Evolutionary conservation across 2,888 invertebrate species (phyloP).

Genomic region (Heliothis peltigera): DNA sequence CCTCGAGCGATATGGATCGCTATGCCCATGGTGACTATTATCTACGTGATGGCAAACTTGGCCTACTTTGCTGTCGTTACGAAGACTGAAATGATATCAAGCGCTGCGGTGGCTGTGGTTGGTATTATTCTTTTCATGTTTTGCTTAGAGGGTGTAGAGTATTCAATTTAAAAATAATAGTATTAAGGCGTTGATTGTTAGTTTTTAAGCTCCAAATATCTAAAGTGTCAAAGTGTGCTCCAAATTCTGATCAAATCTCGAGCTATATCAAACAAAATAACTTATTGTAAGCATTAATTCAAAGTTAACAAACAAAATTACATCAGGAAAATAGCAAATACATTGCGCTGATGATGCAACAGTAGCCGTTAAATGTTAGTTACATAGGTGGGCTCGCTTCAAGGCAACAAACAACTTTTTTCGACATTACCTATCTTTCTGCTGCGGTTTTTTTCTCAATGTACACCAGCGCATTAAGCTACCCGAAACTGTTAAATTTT

Average conservation of each 20-base stretch:
- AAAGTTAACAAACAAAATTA: not conserved
- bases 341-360: constrained; percentile 11
- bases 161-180: too few relatives aligned
- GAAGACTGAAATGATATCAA: constrained; percentile 94
- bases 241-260: too few relatives aligned
- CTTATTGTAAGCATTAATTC: not conserved
- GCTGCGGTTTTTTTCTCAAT: too few relatives aligned
- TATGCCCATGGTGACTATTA: constrained; percentile 96
- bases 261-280: too few relatives aligned
- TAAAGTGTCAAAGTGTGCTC: too few relatives aligned
- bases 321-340: constrained; percentile 12
- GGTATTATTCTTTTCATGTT: constrained; percentile 68
- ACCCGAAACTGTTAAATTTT: too few relatives aligned
- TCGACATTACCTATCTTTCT: too few relatives aligned
- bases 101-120: constrained; percentile 96
- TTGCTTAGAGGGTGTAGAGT: not conserved
- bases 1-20: constrained; percentile 98
- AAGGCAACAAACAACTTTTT: not conserved
- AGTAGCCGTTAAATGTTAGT: constrained; percentile 1
- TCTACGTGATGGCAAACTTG: constrained; percentile 97
- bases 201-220: too few relatives aligned
- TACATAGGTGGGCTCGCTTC: not conserved
- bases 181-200: too few relatives aligned
- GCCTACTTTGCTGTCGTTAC: constrained; percentile 97
- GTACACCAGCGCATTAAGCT: too few relatives aligned